Conservation (phyloP, 2,888 invertebrate species). For the Ecdyonurus torrentis region DNA sequence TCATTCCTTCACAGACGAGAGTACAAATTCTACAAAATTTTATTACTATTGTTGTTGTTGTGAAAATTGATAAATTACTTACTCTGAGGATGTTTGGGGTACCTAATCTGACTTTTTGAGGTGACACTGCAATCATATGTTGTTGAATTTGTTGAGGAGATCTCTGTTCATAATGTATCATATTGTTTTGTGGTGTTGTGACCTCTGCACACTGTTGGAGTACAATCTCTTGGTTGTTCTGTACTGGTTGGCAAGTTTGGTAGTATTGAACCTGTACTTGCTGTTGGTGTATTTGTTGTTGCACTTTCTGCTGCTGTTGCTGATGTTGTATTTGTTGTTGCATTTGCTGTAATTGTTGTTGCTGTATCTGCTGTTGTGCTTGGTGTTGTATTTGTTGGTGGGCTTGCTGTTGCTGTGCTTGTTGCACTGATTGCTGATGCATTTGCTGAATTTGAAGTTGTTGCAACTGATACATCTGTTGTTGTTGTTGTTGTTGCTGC, state of each 20-base stretch:
- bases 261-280: slow-evolving; percentile 19
- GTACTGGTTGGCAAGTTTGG: slow-evolving; percentile 20
- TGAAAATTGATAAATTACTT: too few relatives aligned
- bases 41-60: too few relatives aligned
- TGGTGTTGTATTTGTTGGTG: slow-evolving; percentile 10
- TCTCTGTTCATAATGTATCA: slow-evolving; percentile 11
- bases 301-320: slow-evolving; percentile 21
- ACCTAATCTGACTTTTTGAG: not conserved
- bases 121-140: slow-evolving; percentile 4
- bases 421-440: slow-evolving; percentile 11
- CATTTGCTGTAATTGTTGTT: slow-evolving; percentile 9
- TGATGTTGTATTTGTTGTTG: slow-evolving; percentile 15
- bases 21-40: too few relatives aligned
- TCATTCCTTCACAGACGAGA: too few relatives aligned
- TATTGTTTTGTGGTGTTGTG: too few relatives aligned
- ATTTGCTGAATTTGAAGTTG: slow-evolving; percentile 18
- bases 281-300: slow-evolving; percentile 16
- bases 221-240: slow-evolving; percentile 25
- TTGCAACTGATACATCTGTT: slow-evolving; percentile 36
- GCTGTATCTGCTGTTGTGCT: slow-evolving; percentile 10
- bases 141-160: slow-evolving; percentile 15
- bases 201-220: slow-evolving; percentile 11
- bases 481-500: slow-evolving; percentile 18
- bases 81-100: not conserved
- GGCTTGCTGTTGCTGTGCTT: slow-evolving; percentile 9